Evolutionary conservation across 2,113 vertebrate species (phyloP), one percentile per base, ranked within the genome.

Genomic region (Puffinus mauretanicus): DNA sequence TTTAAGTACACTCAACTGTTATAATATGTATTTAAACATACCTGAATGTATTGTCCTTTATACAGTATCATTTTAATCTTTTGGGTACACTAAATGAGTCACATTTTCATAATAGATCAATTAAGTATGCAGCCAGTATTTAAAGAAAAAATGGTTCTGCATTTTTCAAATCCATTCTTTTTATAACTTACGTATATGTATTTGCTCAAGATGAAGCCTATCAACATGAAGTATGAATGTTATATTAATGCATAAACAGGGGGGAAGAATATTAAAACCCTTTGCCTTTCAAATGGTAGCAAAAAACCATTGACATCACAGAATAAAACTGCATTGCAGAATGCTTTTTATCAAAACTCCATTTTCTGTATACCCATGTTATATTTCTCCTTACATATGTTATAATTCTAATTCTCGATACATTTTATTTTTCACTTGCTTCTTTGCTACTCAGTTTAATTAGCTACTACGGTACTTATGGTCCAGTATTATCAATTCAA

Each of bases 391-490:
- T 62, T 81, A 87, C 7, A 20, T 92, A 62, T 64, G 79, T 94
- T 94, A 73, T 66, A 93, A 86, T 19, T 78, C 22, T 49, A 73
- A n/a, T 51, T 81, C 49, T 88, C 86, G 38, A 58, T 61, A 66
- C 6, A 36, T 61, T 5, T 24, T 16, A 38, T 58, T 85, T 91
- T 94, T 66, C 65, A 17, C 11, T 84, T 76, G 6, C 29, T 21
- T 81, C 13, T 95, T 87, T 65, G 16, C 21, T 86, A 86, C 46
- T 95, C 80, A 88, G 20, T 86, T 95, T 84, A 96, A 89, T 94
- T 95, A 94, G n/a, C 71, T 86, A 29, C 16, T 67, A 29, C 54
- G 49, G 42, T 95, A 97, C 86, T 95, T 97, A 96, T 77, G 75
- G 55, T 62, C 21, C 16, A 93, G n/a, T 55, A 87, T 92, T 95